Percentiles rank a stretch among this genome's conserved stretches.
These are phyloP conservation scores for Meloidogyne hapla DNA, from an alignment of 1,140 invertebrate genomes.

Conservation along the genomic window DNA sequence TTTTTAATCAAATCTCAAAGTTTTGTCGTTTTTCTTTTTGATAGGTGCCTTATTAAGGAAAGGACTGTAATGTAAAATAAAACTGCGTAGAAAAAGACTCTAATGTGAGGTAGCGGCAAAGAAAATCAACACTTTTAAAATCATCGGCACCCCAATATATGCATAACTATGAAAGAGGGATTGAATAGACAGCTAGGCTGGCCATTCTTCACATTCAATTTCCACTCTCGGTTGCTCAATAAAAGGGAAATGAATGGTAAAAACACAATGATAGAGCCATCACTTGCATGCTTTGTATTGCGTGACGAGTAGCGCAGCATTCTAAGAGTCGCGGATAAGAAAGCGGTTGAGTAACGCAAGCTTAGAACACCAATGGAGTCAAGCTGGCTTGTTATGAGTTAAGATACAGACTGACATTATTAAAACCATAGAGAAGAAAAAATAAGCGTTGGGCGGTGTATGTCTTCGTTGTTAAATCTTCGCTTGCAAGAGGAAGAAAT, in stretches of 20 bases:
- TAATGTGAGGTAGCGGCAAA: not conserved
- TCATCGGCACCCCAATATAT: not conserved
- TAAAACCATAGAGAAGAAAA: not conserved
- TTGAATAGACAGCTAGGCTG: not conserved
- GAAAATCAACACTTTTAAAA: constrained; percentile 12
- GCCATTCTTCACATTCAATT: not conserved
- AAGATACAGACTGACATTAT: not conserved
- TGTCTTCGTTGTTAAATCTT: not conserved
- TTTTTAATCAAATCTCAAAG: too few relatives aligned
- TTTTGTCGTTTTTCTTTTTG: too few relatives aligned
- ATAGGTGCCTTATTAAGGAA: too few relatives aligned
- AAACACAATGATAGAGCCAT: not conserved
- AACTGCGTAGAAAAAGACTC: not conserved
- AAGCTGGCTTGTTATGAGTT: too few relatives aligned
- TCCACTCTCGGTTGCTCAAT: not conserved
- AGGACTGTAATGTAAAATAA: too few relatives aligned
- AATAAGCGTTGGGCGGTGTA: not conserved
- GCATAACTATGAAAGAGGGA: not conserved
- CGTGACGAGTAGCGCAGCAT: not conserved
- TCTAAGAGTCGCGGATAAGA: not conserved
- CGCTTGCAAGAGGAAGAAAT: not conserved
- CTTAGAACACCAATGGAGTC: not conserved
- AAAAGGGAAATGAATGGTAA: not conserved
- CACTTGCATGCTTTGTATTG: not conserved
- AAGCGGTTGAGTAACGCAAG: not conserved